Evolutionary conservation across 1,140 invertebrate genomes (phyloP).

Genomic region (Ostrea edulis): DNA sequence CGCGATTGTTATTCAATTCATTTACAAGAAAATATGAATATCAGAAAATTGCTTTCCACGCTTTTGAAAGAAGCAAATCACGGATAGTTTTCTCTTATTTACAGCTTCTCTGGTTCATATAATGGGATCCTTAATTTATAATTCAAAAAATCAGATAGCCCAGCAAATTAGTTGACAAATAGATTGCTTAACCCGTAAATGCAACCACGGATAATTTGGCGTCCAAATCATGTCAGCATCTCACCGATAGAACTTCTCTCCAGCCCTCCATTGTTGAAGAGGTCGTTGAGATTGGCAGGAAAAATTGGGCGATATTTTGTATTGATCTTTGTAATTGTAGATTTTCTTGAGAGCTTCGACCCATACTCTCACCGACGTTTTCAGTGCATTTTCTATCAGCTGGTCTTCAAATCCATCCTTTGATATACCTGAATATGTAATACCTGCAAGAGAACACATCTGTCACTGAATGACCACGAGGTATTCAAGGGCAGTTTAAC

Average conservation of each 20-base stretch:
- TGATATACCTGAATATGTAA: not conserved
- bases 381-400: conserved; percentile 9
- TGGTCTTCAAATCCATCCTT: conserved; percentile 9
- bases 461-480: too few relatives aligned
- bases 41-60: not conserved
- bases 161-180: conserved; percentile 27
- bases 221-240: not conserved
- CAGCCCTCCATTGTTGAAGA: conserved; percentile 22
- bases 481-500: too few relatives aligned
- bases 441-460: not conserved
- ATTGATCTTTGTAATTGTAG: conserved; percentile 1
- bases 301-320: conserved; percentile 35
- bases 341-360: conserved; percentile 15
- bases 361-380: conserved; percentile 22
- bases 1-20: not conserved
- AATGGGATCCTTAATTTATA: conserved; percentile 24
- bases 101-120: not conserved
- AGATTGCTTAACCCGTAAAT: conserved; percentile 18
- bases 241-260: conserved; percentile 20
- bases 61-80: conserved; percentile 6
- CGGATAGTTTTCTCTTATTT: conserved; percentile 28
- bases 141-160: conserved; percentile 24
- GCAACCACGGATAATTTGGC: conserved; percentile 3
- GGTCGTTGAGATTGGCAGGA: not conserved
- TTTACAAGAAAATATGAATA: conserved; percentile 21